Percentiles rank a stretch among this genome's conserved stretches.
Conservation (phyloP, 2,888 invertebrate species). For the Eulithis prunata region DNA sequence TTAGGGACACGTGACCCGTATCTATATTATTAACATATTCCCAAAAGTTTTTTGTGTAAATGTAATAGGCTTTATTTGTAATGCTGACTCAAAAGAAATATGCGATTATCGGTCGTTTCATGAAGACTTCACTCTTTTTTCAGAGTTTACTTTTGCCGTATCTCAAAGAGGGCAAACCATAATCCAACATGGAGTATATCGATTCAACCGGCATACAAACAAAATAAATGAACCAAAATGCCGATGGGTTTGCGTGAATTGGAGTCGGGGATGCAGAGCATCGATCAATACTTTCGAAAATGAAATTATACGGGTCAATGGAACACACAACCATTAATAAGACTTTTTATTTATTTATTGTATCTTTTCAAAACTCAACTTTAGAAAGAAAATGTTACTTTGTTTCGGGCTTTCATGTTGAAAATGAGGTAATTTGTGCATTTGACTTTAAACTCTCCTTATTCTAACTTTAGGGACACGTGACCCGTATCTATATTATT, state of each 20-base stretch:
- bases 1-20: too few species aligned
- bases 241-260: constrained; percentile 54
- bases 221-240: constrained; percentile 43
- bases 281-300: not conserved
- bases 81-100: too few species aligned
- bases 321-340: constrained; percentile 50
- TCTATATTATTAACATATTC: too few species aligned
- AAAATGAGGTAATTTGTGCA: too few species aligned
- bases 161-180: constrained; percentile 15
- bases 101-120: too few species aligned
- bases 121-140: not conserved
- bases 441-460: too few species aligned
- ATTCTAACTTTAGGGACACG: too few species aligned
- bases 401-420: too few species aligned
- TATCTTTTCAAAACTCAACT: not conserved
- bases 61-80: too few species aligned
- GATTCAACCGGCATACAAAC: constrained; percentile 52
- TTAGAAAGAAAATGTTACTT: too few species aligned
- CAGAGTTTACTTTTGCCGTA: constrained; percentile 8
- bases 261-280: constrained; percentile 34
- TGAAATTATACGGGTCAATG: constrained; percentile 22
- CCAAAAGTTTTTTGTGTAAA: too few species aligned
- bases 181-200: constrained; percentile 45
- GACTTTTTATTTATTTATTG: not conserved
- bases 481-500: too few species aligned